Evolutionary conservation across 1,140 invertebrate species (phyloP), one percentile per base, ranked within the genome.

Genomic region (Drosophila takahashii): DNA sequence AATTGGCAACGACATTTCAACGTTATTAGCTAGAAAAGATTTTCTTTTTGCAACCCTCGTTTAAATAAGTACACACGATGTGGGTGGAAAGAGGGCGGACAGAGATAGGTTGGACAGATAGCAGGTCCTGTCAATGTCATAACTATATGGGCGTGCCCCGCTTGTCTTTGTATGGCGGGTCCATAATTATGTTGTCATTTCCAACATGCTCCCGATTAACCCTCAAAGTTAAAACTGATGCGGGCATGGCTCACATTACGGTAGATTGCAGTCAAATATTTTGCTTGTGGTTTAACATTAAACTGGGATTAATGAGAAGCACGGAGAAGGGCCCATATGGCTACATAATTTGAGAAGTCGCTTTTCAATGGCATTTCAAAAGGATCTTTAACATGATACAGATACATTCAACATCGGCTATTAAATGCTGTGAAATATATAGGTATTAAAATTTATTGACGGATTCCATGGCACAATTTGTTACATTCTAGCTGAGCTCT

Each of bases 111-210:
- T 42, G 62, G 27, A 37, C 39, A 41, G 53, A 54, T 61, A 59
- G 45, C 47, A 52, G 62, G 58, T 61, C 76, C 75, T 87, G 83
- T 87, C 83, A 87, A 69, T 87, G 79, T 86, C 83, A 86, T 83
- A 86, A 86, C 79, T 79, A 65, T 77, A 83, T 87, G 83, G 83
- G 83, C 79, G 83, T 87, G 74, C 44, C 72, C 34, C 44, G 52
- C 48, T 50, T 32, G 41, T 48, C 70, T 67, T 81, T 64, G 62
- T 70, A 69, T 70, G 70, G 48, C 47, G 60, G 69, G 66, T 64
- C 83, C 62, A 81, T 83, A 86, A 86, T 86, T 86, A 87, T 87
- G 83, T 79, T 86, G 83, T 86, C 83, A 83, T 61, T 79, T 76
- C 66, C 83, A 87, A 80, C 70, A 79, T 65, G 58, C 72, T 58